Base-by-base conservation (phyloP, 2,888 invertebrate species). In the Drosophila dives region DNA sequence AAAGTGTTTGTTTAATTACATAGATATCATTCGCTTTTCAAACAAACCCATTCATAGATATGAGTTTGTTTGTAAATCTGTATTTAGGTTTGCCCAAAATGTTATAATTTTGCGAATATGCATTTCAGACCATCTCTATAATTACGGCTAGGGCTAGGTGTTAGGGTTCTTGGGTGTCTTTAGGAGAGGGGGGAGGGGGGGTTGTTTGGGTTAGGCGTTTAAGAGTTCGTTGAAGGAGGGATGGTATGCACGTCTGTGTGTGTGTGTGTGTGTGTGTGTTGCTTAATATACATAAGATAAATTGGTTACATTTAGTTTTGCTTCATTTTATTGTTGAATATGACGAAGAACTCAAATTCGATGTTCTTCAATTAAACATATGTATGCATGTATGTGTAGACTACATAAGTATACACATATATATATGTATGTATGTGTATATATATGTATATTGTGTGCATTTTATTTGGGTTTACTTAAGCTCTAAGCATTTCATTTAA, bases 201-300 rank as follows among this genome's bases (percentile, higher is more conserved):
- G 20, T 12, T 6, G 20, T 12, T 40, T 45, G 15, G 45, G 4
- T 10, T 45, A 45, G 45, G 45, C 20, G 45, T 7, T 45, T 45
- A 12, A 6, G 3, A 20, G 15, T 56, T 64, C 54, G 20, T 53
- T 64, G 33, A 34, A 60, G 53, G 58, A 65, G 64, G 48, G 59
- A 34, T 49, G 26, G 60, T 65, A 71, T 23, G 56, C 36, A 15
- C 36, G 15, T 36, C 11, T 50, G 42, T 42, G 11, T 20, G 2
- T 20, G 12, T 20, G 23, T 38, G 7, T 62, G n/a, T 75, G 49
- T 66, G 32, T 62, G 45, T 66, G 55, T 75, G 51, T 64, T 32
- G 51, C 77, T 77, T 77, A 77, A 76, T 64, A 71, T 88, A 88
- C 61, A 77, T 86, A 88, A 88, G 77, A 83, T 86, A 83, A 86